phyloP scores from a whole-genome alignment of 2,113 vertebrate species.

The Orientallactaga bullata region DNA sequence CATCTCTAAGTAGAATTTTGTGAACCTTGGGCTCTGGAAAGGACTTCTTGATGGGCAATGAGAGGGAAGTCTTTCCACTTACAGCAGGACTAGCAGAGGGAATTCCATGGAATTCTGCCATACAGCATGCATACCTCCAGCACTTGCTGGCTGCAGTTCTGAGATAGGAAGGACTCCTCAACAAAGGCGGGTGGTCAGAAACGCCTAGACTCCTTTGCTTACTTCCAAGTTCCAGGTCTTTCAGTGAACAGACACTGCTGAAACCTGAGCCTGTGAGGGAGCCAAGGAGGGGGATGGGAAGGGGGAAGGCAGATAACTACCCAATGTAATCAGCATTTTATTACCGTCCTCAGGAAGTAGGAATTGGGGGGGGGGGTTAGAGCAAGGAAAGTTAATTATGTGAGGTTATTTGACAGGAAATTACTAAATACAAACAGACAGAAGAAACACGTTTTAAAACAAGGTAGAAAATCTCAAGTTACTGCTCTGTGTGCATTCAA shows the following conservation, averaged over 20 bases:
- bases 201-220: slow-evolving; percentile 86
- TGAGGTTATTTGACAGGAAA: slow-evolving; percentile 91
- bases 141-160: slow-evolving; percentile 77
- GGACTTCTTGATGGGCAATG: no score
- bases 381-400: slow-evolving; percentile 91
- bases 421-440: slow-evolving; percentile 91
- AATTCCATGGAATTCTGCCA: neutral
- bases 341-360: slow-evolving; percentile 90
- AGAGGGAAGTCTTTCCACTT: accelerated
- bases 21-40: neutral
- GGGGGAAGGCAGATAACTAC: slow-evolving; percentile 86
- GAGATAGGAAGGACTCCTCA: slow-evolving; percentile 82
- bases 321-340: slow-evolving; percentile 90
- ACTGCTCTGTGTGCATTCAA: slow-evolving; percentile 86
- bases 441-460: slow-evolving; percentile 88
- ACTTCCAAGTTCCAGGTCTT: slow-evolving; percentile 69
- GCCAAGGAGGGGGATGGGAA: slow-evolving; percentile 63
- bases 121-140: neutral
- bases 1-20: neutral
- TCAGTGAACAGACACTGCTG: slow-evolving; percentile 73
- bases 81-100: neutral
- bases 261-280: slow-evolving; percentile 81
- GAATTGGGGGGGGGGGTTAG: slow-evolving; percentile 81
- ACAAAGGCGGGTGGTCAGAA: slow-evolving; percentile 85
- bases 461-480: slow-evolving; percentile 88